phyloP scores from a whole-genome alignment of 2,113 vertebrate genomes.

The Castor canadensis region DNA sequence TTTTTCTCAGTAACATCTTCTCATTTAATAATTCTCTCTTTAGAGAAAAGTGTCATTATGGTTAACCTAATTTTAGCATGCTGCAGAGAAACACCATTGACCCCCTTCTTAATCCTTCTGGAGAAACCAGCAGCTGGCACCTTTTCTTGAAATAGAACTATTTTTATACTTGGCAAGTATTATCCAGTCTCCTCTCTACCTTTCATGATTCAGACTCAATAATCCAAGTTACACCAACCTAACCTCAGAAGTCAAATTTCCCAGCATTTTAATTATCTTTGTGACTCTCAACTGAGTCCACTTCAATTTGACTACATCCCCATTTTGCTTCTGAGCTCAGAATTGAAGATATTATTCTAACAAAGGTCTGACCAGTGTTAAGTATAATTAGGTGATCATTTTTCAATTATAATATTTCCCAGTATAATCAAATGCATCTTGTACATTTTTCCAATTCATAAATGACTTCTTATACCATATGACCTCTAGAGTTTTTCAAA shows the following conservation, averaged over 20 bases:
- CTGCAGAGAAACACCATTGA: constrained; percentile 49
- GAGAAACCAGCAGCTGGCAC: not conserved
- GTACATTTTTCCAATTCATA: not conserved
- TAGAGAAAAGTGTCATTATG: constrained; percentile 49
- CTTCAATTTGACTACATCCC: constrained; percentile 40
- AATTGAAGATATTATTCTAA: constrained; percentile 61
- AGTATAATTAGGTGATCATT: constrained; percentile 32
- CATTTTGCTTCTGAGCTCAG: constrained; percentile 47
- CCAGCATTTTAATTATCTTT: constrained; percentile 66
- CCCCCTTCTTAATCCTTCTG: not conserved
- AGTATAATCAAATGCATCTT: not conserved
- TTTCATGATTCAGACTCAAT: constrained; percentile 41
- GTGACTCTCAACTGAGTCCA: constrained; percentile 36
- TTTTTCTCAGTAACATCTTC: not conserved
- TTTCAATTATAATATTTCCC: not conserved
- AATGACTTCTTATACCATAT: not conserved
- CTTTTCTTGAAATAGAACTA: constrained; percentile 50
- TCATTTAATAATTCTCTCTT: constrained; percentile 56
- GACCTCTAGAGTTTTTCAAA: not conserved
- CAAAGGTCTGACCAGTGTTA: not conserved
- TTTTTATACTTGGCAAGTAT: constrained; percentile 51
- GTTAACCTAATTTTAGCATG: constrained; percentile 58
- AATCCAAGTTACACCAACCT: constrained; percentile 47
- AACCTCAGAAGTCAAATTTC: constrained; percentile 53
- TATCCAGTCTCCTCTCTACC: constrained; percentile 12